Evolutionary conservation across 2,888 invertebrate genomes (phyloP).

Genomic region (Osmoderma eremita): DNA sequence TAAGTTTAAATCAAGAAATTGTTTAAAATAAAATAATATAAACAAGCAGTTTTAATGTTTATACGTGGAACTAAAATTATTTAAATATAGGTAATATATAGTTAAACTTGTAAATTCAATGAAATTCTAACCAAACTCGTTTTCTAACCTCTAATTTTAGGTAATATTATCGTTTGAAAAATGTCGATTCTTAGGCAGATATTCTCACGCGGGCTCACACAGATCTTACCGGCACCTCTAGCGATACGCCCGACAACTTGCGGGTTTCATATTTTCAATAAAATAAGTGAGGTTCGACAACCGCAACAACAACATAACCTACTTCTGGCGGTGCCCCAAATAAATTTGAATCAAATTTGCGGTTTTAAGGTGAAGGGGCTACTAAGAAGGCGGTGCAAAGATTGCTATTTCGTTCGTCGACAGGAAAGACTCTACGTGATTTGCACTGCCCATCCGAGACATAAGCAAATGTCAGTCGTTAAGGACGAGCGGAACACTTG

Average conservation of each 20-base stretch:
- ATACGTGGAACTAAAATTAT: too few species aligned
- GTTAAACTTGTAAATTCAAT: background rate
- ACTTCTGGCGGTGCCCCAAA: slow-evolving; percentile 2
- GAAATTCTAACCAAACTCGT: too few species aligned
- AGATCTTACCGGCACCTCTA: background rate
- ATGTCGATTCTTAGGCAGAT: slow-evolving; percentile 26
- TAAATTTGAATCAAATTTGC: slow-evolving; percentile 57
- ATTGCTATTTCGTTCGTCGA: slow-evolving; percentile 78
- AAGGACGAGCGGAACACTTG: slow-evolving; percentile 76
- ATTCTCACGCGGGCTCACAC: background rate
- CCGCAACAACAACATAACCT: slow-evolving; percentile 4
- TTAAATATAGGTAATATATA: background rate
- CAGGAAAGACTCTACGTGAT: slow-evolving; percentile 76
- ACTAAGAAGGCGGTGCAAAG: slow-evolving; percentile 78
- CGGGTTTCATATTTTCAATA: slow-evolving; percentile 14
- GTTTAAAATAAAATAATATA: too few species aligned
- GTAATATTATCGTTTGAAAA: background rate
- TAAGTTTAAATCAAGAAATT: too few species aligned
- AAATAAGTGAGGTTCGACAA: background rate
- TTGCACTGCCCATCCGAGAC: slow-evolving; percentile 80
- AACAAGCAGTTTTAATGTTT: too few species aligned
- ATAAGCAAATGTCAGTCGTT: slow-evolving; percentile 82
- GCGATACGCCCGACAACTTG: background rate
- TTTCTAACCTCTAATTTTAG: background rate
- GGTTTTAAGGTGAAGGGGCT: slow-evolving; percentile 79